Base-by-base conservation (phyloP, 2,113 vertebrate species). In the Pyxicephalus adspersus region DNA sequence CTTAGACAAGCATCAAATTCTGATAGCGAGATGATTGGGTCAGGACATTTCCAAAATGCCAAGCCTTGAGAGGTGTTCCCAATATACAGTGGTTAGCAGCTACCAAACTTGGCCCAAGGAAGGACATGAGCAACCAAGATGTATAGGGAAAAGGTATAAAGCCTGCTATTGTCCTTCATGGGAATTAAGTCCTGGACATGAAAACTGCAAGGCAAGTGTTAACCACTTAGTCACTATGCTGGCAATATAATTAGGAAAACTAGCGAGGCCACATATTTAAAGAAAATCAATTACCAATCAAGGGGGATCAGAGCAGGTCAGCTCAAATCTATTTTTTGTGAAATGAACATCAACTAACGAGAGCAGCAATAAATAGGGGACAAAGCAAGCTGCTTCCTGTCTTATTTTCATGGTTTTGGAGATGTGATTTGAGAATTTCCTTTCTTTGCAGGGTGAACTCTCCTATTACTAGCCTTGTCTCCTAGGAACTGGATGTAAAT, bases 401-500 rank as follows among this genome's bases (percentile, higher is more conserved):
- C 76, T 38, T 34, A 22, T 67, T 67, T 67, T 78, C 64, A 67
- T 79, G 58, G 54, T 81, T 80, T 64, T 73, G 67, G 26, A 38
- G 58, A 55, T 54, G 60, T 64, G 68, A 73, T 55, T 64, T 74
- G 60, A 65, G 79, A 81, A 22, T 81, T 73, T 72, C 78, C 67
- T 73, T 73, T 64, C 67, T 64, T 80, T 71, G 55, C 67, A 15
- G 57, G 54, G 29, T 73, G 61, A 57, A 52, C 61, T 66, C 70
- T 82, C 80, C 51, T 57, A 75, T 82, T 82, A 82, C 80, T 63
- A 75, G 25, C 71, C 80, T 45, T 22, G 71, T 82, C 70, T 74
- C 70, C 52, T 29, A 66, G 29, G 70, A 63, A 75, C 29, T 74
- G 50, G 79, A 81, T 81, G 57, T 61, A 82, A 66, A 75, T 66